Percentiles rank a stretch among this genome's conserved stretches.
Conservation (phyloP, 2,113 vertebrate species). For the Hippocampus zosterae region DNA sequence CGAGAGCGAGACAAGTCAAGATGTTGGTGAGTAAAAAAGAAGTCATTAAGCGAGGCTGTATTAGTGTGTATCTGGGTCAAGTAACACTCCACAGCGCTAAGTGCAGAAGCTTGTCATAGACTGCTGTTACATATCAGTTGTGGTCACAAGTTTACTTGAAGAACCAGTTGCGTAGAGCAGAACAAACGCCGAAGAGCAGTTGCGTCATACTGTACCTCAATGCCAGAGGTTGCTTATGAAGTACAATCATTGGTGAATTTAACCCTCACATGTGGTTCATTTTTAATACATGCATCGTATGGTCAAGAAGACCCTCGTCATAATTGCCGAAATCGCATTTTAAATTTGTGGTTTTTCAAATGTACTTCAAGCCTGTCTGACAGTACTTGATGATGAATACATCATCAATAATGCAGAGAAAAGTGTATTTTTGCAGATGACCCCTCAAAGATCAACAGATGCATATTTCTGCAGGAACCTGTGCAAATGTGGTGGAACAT, state of each 20-base stretch:
- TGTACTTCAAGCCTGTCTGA: too few species aligned
- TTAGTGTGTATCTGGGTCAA: conserved; percentile 67
- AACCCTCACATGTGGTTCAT: too few species aligned
- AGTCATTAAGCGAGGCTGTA: conserved; percentile 59
- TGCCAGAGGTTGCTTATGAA: not conserved
- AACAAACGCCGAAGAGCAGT: conserved; percentile 16
- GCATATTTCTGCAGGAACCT: too few species aligned
- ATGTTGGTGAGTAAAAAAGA: conserved; percentile 47
- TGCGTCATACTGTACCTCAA: not conserved
- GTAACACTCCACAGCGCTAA: conserved; percentile 43
- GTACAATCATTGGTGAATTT: not conserved
- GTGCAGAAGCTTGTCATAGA: conserved; percentile 62
- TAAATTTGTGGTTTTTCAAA: too few species aligned
- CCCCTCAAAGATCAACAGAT: too few species aligned
- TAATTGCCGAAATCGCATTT: too few species aligned
- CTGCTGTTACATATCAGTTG: conserved; percentile 45
- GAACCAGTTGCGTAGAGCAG: conserved; percentile 38
- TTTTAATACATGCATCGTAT: too few species aligned
- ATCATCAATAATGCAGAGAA: too few species aligned
- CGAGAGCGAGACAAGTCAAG: conserved; percentile 29
- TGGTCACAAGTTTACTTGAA: conserved; percentile 32
- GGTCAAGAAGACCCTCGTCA: too few species aligned
- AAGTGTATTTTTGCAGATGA: too few species aligned
- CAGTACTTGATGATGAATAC: too few species aligned
- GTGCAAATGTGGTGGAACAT: too few species aligned